A percentile compares a stretch with the other conserved stretches of the same genome.
phyloP scores from a whole-genome alignment of 2,797 vertebrate species.

The Petrocephalus sullivani region DNA sequence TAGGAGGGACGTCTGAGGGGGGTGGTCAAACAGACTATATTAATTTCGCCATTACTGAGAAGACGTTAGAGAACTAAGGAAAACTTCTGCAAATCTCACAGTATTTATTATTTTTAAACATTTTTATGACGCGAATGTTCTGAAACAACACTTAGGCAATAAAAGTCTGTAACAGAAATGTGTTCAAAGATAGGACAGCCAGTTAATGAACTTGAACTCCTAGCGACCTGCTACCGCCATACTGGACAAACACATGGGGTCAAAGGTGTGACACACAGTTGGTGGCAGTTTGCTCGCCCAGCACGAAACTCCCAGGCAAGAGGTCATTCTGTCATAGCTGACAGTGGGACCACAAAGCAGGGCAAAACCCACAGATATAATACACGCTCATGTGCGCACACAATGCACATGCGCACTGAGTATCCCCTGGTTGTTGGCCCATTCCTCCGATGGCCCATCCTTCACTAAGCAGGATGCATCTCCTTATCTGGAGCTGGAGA shows the following conservation, averaged over 20 bases:
- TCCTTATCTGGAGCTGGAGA: conserved; percentile 26
- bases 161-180: not conserved
- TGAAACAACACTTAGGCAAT: not conserved
- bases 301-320: conserved; percentile 28
- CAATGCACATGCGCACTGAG: conserved; percentile 9
- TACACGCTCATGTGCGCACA: conserved; percentile 17
- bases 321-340: conserved; percentile 34
- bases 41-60: not conserved
- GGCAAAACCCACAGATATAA: conserved; percentile 30
- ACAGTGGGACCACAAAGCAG: conserved; percentile 30
- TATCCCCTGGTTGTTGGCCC: conserved; percentile 12
- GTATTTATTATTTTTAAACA: conserved; percentile 8
- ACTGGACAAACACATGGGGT: conserved; percentile 39
- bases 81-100: conserved; percentile 7
- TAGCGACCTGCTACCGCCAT: conserved; percentile 32
- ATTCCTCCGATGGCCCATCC: not conserved
- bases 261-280: conserved; percentile 33
- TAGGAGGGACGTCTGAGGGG: not conserved
- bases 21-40: not conserved
- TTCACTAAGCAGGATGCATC: conserved; percentile 11
- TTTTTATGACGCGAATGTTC: not conserved
- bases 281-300: conserved; percentile 35
- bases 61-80: not conserved
- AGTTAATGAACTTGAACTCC: conserved; percentile 51
- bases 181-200: conserved; percentile 19